Percentiles rank a stretch among this genome's conserved stretches.
Conservation (phyloP, 1,140 invertebrate species). For the Philaenus spumarius region DNA sequence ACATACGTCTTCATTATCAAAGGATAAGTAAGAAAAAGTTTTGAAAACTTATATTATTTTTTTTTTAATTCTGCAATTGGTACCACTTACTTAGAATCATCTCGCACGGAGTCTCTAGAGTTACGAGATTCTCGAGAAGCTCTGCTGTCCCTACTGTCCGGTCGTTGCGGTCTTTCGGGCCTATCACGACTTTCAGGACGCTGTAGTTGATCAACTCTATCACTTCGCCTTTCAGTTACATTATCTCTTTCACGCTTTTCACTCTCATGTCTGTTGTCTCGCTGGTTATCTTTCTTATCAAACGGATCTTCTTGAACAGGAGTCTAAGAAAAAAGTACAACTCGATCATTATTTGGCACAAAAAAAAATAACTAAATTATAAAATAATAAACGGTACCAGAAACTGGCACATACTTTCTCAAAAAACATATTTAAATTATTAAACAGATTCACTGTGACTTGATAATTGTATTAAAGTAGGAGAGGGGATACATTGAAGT, state of each 20-base stretch:
- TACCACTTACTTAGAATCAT: conserved; percentile 8
- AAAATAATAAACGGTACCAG: too few species aligned
- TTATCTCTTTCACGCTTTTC: conserved; percentile 17
- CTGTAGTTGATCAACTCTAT: conserved; percentile 11
- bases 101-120: conserved; percentile 32
- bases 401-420: too few species aligned
- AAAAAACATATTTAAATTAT: too few species aligned
- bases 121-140: conserved; percentile 48
- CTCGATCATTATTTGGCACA: too few species aligned
- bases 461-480: too few species aligned
- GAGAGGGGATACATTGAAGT: too few species aligned
- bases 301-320: conserved; percentile 12
- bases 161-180: conserved; percentile 43
- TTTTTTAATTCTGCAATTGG: background rate
- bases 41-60: too few species aligned
- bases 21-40: too few species aligned
- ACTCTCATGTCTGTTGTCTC: conserved; percentile 15
- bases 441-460: too few species aligned
- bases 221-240: background rate
- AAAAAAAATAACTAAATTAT: too few species aligned
- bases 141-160: conserved; percentile 46
- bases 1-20: too few species aligned
- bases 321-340: too few species aligned
- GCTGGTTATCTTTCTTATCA: conserved; percentile 13
- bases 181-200: conserved; percentile 4